Evolutionary conservation across 2,113 vertebrate genomes (phyloP).

Genomic region (Neodon shergylaensis): DNA sequence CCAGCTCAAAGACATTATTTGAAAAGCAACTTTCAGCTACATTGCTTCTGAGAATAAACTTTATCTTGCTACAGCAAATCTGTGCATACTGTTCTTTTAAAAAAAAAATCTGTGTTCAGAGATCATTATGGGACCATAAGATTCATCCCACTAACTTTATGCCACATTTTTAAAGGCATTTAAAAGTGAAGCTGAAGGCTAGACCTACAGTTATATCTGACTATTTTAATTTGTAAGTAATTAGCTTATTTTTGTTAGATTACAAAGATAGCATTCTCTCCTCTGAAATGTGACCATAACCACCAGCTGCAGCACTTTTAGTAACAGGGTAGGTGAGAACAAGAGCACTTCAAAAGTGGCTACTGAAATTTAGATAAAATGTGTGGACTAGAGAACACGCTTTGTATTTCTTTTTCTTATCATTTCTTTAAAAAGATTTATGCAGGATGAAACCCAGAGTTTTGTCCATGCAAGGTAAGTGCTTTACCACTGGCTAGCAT

Average conservation of each 20-base stretch:
- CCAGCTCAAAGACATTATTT: background rate
- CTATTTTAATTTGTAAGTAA: constrained; percentile 28
- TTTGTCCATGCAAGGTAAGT: background rate
- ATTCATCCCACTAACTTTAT: background rate
- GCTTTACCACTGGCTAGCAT: background rate
- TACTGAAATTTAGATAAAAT: background rate
- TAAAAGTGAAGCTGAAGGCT: background rate
- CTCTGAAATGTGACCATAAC: background rate
- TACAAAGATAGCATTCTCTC: background rate
- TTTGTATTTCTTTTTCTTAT: background rate
- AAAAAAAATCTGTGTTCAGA: background rate
- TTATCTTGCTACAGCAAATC: background rate
- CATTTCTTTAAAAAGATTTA: background rate
- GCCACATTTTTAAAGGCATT: constrained; percentile 22
- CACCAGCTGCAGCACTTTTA: rapidly evolving
- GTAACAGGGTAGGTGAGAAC: background rate
- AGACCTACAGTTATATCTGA: background rate
- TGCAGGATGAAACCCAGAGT: background rate
- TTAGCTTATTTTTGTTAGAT: constrained; percentile 42
- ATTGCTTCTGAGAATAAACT: background rate
- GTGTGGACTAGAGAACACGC: background rate
- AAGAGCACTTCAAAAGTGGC: background rate
- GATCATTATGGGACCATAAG: constrained; percentile 10
- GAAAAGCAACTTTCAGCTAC: background rate
- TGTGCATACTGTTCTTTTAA: background rate